These are phyloP conservation scores for Galleria mellonella DNA, from an alignment of 1,140 invertebrate species.

Conservation along the genomic window DNA sequence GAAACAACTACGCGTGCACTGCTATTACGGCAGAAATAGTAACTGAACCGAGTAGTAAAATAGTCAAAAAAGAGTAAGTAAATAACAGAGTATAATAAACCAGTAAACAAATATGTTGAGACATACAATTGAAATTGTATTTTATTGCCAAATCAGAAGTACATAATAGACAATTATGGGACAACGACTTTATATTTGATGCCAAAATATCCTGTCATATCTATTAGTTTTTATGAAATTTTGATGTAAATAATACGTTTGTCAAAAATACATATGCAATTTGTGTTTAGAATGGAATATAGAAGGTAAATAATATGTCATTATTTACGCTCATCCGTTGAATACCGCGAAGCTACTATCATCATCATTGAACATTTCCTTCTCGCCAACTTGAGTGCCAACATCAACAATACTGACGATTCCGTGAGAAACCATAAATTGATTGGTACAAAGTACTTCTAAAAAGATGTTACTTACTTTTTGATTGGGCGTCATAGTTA, in stretches of 20 bases:
- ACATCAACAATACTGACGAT: constrained; percentile 24
- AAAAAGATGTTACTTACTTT: constrained; percentile 14
- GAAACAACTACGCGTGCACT: too few relatives aligned
- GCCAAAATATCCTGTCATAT: constrained; percentile 1
- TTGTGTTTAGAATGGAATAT: constrained; percentile 1
- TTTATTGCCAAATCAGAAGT: neutral
- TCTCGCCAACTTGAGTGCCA: constrained; percentile 11
- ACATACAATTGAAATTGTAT: too few relatives aligned
- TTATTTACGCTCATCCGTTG: constrained; percentile 39
- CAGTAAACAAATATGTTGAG: too few relatives aligned
- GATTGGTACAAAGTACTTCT: constrained; percentile 9
- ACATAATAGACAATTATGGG: neutral
- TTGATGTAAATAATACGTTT: neutral
- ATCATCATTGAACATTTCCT: constrained; percentile 48
- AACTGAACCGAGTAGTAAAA: too few relatives aligned
- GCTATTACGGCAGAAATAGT: too few relatives aligned
- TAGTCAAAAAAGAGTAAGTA: too few relatives aligned
- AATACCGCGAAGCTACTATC: constrained; percentile 19
- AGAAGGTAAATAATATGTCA: constrained; percentile 28
- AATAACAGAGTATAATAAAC: too few relatives aligned
- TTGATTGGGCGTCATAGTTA: constrained; percentile 1
- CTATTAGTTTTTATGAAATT: neutral
- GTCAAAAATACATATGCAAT: neutral
- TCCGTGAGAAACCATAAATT: constrained; percentile 45
- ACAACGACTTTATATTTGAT: neutral